Conservation (phyloP, 1,140 invertebrate species). For the Sitobion miscanthi region DNA sequence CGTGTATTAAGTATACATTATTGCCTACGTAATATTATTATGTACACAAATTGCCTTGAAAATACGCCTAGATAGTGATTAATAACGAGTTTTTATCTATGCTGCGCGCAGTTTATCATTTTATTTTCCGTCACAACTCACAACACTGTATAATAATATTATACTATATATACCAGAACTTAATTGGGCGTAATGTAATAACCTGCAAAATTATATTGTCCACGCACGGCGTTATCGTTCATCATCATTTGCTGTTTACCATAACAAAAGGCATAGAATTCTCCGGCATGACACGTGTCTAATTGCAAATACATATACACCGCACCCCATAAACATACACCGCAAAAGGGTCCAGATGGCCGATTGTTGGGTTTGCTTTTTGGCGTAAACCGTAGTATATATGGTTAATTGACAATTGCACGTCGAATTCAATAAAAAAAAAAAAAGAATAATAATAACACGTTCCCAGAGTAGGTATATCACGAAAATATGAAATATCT, state of each 20-base stretch:
- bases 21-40: neutral
- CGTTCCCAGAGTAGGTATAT: neutral
- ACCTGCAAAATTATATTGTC: constrained; percentile 49
- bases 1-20: neutral
- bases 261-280: constrained; percentile 52
- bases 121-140: constrained; percentile 41
- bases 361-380: neutral
- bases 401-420: neutral
- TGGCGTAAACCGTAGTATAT: neutral
- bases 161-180: neutral
- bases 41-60: neutral
- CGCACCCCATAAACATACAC: neutral
- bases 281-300: constrained; percentile 42
- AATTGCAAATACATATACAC: constrained; percentile 25
- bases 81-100: constrained; percentile 15
- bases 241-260: constrained; percentile 53
- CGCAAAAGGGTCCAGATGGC: constrained; percentile 40
- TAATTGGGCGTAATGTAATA: constrained; percentile 52
- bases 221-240: constrained; percentile 24
- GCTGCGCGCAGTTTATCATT: constrained; percentile 5
- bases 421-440: neutral
- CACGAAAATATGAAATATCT: neutral
- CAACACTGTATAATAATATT: neutral
- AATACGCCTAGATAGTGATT: neutral
- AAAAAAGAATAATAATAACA: neutral